Percentiles rank a stretch among this genome's conserved stretches.
These are phyloP conservation scores for Sesamia inferens DNA, from an alignment of 2,888 invertebrate species.

Conservation along the genomic window DNA sequence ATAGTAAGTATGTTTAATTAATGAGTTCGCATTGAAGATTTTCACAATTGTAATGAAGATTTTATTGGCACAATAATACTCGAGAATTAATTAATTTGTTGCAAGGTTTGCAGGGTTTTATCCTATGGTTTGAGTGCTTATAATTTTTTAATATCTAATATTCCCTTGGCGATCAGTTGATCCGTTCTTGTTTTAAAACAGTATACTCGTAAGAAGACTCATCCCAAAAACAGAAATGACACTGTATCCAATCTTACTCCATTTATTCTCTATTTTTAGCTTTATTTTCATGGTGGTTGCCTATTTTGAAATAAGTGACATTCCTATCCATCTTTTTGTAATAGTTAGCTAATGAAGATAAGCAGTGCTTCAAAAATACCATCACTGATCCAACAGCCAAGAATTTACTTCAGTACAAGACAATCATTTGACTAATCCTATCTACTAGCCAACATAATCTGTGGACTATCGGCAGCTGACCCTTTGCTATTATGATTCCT, in stretches of 20 bases:
- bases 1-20: background rate
- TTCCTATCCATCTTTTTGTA: background rate
- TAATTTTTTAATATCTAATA: background rate
- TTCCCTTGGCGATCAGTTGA: background rate
- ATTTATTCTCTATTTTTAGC: background rate
- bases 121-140: background rate
- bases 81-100: background rate
- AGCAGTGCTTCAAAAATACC: too few species aligned
- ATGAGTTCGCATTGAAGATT: background rate
- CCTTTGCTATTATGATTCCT: conserved; percentile 80
- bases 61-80: background rate
- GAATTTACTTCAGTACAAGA: background rate
- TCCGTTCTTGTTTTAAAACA: background rate
- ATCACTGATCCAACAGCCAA: background rate
- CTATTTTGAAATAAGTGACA: background rate
- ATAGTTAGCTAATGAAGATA: background rate
- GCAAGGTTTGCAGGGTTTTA: background rate
- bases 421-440: background rate
- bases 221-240: background rate
- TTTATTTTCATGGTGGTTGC: background rate
- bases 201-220: background rate
- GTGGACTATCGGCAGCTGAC: conserved; percentile 70
- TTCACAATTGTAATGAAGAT: background rate
- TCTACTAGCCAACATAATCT: conserved; percentile 63
- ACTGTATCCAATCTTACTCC: background rate